phyloP scores from a whole-genome alignment of 2,113 vertebrate species.

The Dicrurus megarhynchus region DNA sequence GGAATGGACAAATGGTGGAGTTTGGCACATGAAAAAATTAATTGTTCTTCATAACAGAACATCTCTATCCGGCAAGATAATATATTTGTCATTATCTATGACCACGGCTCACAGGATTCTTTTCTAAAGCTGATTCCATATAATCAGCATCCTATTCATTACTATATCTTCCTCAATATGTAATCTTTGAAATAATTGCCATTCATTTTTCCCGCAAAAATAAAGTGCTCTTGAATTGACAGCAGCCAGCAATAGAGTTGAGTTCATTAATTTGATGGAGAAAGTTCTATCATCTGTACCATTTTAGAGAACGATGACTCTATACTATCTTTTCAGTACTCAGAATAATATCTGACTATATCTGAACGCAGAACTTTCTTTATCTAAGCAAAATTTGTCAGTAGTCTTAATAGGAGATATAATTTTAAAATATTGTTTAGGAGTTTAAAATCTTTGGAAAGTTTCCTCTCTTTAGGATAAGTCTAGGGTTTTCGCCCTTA shows the following conservation, averaged over 20 bases:
- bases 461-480: background rate
- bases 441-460: background rate
- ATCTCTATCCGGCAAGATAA: background rate
- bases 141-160: background rate
- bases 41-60: background rate
- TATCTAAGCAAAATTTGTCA: background rate
- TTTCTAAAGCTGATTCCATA: background rate
- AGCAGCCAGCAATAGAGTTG: background rate
- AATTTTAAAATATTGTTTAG: background rate
- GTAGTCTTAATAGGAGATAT: background rate
- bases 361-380: background rate
- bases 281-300: background rate
- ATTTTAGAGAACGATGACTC: background rate
- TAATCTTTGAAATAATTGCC: background rate
- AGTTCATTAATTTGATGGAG: background rate
- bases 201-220: background rate
- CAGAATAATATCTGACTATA: no score
- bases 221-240: background rate
- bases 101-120: background rate
- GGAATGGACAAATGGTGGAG: background rate
- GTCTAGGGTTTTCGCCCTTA: background rate
- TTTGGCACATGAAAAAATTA: background rate
- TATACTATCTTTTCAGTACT: background rate
- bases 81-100: background rate
- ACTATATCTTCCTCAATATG: background rate